These are phyloP conservation scores for Bursaphelenchus mucronatus DNA, from an alignment of 1,140 invertebrate species.

Conservation along the genomic window DNA sequence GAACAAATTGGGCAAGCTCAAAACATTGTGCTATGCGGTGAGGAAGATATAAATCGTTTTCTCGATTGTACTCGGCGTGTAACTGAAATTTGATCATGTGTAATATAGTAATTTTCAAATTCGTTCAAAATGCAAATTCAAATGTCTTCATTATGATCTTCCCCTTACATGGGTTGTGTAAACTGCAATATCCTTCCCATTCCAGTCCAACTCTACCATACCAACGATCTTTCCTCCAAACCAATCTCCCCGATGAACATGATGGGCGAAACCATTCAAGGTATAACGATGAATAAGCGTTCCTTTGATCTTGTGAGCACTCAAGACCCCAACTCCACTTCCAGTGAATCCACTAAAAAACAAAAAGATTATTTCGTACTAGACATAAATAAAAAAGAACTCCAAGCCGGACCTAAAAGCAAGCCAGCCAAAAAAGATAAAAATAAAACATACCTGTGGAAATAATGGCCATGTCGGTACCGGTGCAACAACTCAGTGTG, in stretches of 20 bases:
- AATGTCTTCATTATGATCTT: background rate
- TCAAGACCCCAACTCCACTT: slow-evolving; percentile 84
- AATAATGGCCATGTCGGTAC: slow-evolving; percentile 82
- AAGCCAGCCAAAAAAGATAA: too few species aligned
- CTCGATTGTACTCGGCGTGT: slow-evolving; percentile 85
- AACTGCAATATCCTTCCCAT: slow-evolving; percentile 73
- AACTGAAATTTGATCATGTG: slow-evolving; percentile 66
- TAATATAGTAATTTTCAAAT: slow-evolving; percentile 14
- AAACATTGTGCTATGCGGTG: slow-evolving; percentile 86
- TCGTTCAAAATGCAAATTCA: slow-evolving; percentile 7
- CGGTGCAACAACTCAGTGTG: slow-evolving; percentile 19
- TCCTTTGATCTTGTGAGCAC: slow-evolving; percentile 78
- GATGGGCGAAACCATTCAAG: slow-evolving; percentile 93
- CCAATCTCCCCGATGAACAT: slow-evolving; percentile 86
- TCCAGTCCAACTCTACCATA: slow-evolving; percentile 72
- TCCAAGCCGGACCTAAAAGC: slow-evolving; percentile 1
- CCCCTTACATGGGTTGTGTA: slow-evolving; percentile 83
- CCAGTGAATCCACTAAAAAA: slow-evolving; percentile 78
- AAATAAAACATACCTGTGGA: slow-evolving; percentile 72
- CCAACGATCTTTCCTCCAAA: slow-evolving; percentile 94
- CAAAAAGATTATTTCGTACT: slow-evolving; percentile 8
- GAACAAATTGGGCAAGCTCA: slow-evolving; percentile 86
- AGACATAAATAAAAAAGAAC: slow-evolving; percentile 9
- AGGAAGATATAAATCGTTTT: slow-evolving; percentile 79
- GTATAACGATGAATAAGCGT: slow-evolving; percentile 85